Evolutionary conservation across 2,113 vertebrate species (phyloP).

Genomic region (Ginglymostoma cirratum): DNA sequence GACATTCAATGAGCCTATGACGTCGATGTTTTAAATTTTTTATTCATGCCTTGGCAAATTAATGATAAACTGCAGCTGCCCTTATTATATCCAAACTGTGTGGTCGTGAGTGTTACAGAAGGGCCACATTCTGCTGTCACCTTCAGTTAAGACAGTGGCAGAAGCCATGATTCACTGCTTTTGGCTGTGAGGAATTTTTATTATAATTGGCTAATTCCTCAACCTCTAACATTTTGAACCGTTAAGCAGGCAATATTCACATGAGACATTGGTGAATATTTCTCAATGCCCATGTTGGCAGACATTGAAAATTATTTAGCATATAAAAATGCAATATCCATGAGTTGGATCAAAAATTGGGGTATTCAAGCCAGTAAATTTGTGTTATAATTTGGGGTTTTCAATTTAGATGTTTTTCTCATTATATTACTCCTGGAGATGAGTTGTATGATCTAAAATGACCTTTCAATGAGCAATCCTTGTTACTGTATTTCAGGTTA

Average conservation of each 20-base stretch:
- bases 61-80: not conserved
- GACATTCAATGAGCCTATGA: not conserved
- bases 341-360: not conserved
- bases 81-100: not conserved
- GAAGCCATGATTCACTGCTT: not conserved
- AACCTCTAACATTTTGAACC: not conserved
- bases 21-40: not conserved
- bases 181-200: not conserved
- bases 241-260: not conserved
- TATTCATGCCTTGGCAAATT: not conserved
- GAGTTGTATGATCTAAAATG: not conserved
- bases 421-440: not conserved
- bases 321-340: not conserved
- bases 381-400: not conserved
- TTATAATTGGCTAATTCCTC: not conserved
- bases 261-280: not conserved
- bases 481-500: not conserved
- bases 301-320: not conserved
- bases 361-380: not conserved
- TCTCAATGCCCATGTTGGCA: not conserved
- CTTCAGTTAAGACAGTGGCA: not conserved
- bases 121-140: not conserved
- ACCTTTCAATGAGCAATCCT: not conserved
- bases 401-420: not conserved
- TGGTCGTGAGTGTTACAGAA: not conserved